Base-by-base conservation (phyloP, 2,888 invertebrate genomes). In the Anthrax anthrax region DNA sequence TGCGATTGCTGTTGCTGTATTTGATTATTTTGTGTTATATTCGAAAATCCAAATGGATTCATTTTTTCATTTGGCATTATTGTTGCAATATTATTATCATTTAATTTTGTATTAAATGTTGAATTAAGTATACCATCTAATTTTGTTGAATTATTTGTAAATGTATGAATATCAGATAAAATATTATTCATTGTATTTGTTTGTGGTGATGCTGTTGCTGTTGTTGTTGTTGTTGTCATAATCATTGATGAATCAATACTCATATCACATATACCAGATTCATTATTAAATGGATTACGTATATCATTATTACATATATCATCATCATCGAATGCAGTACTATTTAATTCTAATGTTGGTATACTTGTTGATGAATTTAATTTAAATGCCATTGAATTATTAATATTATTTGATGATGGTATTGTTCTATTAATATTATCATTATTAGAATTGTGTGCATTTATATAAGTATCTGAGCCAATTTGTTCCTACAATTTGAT, bases 91-190 rank as follows among this genome's bases (percentile, higher is more conserved):
- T 32, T 12, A 17, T 4, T 41, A 14, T 14, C 2, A 23, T 19
- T 27, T 23, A 6, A 27, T 27, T 27, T 12, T 18, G 10, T 17
- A 17, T 44, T 39, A 6, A 18, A 27, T 34, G 29, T 44, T 6
- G 17, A 38, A 38, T 47, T 51, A 18, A 51, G 39, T 17, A 47
- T 34, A 3, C 34, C 44, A 46, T 49, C 49, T 8, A 51, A 18
- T 49, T 47, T 47, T 36, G 42, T 43, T 4, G 41, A 43, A 49
- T 49, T 53, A 45, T 51, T 48, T 18, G 48, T 18, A 12, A 50
- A 45, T 17, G 47, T 16, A 36, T 48, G 36, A 44, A 50, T 38
- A 38, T 47, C 47, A 14, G 39, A n/a, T n/a, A n/a, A n/a, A n/a
- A n/a, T n/a, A 44, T 37, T 46, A 39, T 39, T 46, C 36, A 39